These are phyloP conservation scores for Clupea harengus DNA, from an alignment of 2,113 vertebrate genomes.

Conservation along the genomic window DNA sequence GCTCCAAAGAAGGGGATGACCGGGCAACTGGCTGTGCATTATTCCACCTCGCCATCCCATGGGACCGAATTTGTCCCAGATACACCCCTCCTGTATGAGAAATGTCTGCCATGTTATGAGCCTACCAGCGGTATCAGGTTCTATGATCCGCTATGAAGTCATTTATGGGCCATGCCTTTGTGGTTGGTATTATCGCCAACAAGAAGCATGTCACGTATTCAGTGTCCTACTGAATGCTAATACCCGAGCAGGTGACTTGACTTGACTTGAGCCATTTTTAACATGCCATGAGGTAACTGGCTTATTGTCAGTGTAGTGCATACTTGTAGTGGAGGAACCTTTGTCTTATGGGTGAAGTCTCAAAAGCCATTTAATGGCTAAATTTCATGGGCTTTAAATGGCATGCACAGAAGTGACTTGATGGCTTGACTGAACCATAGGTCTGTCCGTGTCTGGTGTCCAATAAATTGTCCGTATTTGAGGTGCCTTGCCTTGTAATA, in stretches of 20 bases:
- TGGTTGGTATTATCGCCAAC: neutral
- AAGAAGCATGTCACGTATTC: neutral
- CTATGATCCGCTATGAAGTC: conserved; percentile 50
- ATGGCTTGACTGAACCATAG: neutral
- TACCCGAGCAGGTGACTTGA: neutral
- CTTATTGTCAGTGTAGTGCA: neutral
- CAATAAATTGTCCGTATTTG: neutral
- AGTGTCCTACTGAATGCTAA: neutral
- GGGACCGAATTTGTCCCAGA: conserved; percentile 10
- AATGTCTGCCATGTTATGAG: conserved; percentile 51
- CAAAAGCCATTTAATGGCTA: neutral
- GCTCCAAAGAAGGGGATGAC: conserved; percentile 46
- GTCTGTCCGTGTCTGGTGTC: neutral
- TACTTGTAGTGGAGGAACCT: neutral
- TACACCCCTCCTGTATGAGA: conserved; percentile 35
- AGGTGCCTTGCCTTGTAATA: neutral
- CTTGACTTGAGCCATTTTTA: neutral
- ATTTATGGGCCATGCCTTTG: conserved; percentile 30
- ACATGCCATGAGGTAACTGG: neutral
- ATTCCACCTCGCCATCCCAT: conserved; percentile 20
- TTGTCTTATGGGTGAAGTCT: neutral
- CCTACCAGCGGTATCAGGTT: conserved; percentile 53
- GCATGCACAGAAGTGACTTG: neutral
- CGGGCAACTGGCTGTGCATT: conserved; percentile 53
- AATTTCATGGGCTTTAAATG: neutral